Conservation (phyloP, 2,888 invertebrate species). For the Amiota mariae region DNA sequence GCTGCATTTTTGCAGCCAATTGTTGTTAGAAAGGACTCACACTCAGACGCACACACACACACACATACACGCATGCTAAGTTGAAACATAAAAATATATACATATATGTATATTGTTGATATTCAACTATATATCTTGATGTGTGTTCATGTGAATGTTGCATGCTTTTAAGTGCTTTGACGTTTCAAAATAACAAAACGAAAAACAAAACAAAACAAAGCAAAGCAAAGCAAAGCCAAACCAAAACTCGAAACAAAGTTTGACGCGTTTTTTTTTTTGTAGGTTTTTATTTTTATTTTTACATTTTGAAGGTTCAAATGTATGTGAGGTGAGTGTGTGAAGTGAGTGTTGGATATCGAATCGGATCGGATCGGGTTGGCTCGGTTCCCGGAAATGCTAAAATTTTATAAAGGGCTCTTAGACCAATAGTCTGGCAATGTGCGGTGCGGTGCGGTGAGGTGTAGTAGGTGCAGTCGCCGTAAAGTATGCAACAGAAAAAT, state of each 20-base stretch:
- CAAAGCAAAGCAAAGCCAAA: no score
- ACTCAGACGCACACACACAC: constrained; percentile 8
- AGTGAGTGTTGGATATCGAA: background rate
- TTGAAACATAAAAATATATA: constrained; percentile 4
- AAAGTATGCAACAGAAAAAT: constrained; percentile 37
- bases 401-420: constrained; percentile 33
- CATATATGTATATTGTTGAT: no score
- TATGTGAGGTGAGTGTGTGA: constrained; percentile 13
- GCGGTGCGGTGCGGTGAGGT: background rate
- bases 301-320: background rate
- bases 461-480: background rate
- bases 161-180: constrained; percentile 37
- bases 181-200: constrained; percentile 11
- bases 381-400: constrained; percentile 32
- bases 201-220: constrained; percentile 4
- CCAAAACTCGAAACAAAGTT: constrained; percentile 33
- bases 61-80: background rate
- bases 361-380: background rate
- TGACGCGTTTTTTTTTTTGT: constrained; percentile 25
- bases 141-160: background rate
- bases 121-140: constrained; percentile 15
- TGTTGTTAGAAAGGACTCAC: constrained; percentile 20
- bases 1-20: constrained; percentile 35
- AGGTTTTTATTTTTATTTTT: constrained; percentile 37
- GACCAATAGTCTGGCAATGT: constrained; percentile 12